These are phyloP conservation scores for Acanthopagrus latus DNA, from an alignment of 2,797 vertebrate species.

Conservation along the genomic window DNA sequence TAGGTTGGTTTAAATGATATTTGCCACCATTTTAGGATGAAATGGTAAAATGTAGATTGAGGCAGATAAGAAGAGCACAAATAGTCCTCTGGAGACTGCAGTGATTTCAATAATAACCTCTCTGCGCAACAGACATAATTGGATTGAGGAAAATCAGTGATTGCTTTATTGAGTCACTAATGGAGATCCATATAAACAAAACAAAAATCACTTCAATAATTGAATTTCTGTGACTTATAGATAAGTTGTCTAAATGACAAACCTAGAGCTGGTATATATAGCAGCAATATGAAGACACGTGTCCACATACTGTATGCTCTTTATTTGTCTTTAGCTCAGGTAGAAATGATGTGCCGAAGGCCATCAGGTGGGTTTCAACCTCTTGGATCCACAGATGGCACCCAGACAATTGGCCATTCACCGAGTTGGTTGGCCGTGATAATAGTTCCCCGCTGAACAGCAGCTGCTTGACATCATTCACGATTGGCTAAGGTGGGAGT, in stretches of 20 bases:
- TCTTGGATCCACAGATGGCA: conserved; percentile 25
- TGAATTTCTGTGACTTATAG: conserved; percentile 7
- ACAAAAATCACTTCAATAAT: conserved; percentile 4
- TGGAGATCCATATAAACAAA: conserved; percentile 9
- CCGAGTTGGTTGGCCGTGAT: conserved; percentile 39
- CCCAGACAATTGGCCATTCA: conserved; percentile 17
- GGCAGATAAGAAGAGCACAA: background rate
- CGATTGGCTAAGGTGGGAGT: conserved; percentile 76
- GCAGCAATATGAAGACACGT: background rate
- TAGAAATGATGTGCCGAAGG: background rate
- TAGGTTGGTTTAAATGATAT: conserved; percentile 25
- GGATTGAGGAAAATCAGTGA: conserved; percentile 2
- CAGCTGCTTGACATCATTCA: conserved; percentile 61
- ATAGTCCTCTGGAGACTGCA: background rate
- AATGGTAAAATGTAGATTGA: conserved; percentile 1
- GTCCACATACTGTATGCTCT: background rate
- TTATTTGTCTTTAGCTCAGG: background rate
- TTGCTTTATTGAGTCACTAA: conserved; percentile 1
- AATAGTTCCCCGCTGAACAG: conserved; percentile 47
- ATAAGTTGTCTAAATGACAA: conserved; percentile 3
- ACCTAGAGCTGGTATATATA: background rate
- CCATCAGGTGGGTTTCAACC: conserved; percentile 12
- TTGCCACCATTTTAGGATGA: conserved; percentile 1
- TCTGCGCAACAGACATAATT: conserved; percentile 13
- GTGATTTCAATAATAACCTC: background rate